Conservation (phyloP, 2,888 invertebrate species). For the Malachius bipustulatus region DNA sequence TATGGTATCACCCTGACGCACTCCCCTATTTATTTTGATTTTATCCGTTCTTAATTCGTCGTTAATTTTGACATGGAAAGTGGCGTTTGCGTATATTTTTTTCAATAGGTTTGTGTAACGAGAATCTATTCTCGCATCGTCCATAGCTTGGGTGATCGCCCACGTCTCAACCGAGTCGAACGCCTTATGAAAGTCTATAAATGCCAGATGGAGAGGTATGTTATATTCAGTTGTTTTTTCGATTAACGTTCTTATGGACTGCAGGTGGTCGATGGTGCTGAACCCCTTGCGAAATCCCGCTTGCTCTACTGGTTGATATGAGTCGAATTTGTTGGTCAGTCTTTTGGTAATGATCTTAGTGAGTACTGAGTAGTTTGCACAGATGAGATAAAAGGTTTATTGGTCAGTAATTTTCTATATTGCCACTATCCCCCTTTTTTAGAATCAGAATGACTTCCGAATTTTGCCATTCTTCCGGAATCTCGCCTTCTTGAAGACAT, state of each 20-base stretch:
- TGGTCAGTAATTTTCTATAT: conserved; percentile 17
- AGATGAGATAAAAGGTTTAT: conserved; percentile 13
- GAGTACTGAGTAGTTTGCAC: conserved; percentile 8
- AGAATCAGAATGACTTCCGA: conserved; percentile 14
- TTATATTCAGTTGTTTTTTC: conserved; percentile 14
- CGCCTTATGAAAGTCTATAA: no score
- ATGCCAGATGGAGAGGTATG: conserved; percentile 14
- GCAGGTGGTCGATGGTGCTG: conserved; percentile 14
- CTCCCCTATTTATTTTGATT: not conserved
- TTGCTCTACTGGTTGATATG: conserved; percentile 14
- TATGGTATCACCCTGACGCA: not conserved
- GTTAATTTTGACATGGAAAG: conserved; percentile 1
- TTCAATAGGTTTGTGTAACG: not conserved
- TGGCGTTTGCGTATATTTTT: not conserved
- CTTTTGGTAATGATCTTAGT: conserved; percentile 6
- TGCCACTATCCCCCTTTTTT: conserved; percentile 16
- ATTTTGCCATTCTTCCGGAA: conserved; percentile 15
- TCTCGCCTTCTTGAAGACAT: conserved; percentile 12
- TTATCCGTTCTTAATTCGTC: not conserved
- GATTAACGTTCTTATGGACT: conserved; percentile 12
- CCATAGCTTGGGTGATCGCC: conserved; percentile 15
- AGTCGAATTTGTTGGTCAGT: conserved; percentile 10
- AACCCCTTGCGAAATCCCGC: conserved; percentile 14
- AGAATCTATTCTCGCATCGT: conserved; percentile 12
- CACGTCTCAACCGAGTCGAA: conserved; percentile 16